Conservation (phyloP, 92 coral and sea anemone species). For the Phymanthus crucifer region DNA sequence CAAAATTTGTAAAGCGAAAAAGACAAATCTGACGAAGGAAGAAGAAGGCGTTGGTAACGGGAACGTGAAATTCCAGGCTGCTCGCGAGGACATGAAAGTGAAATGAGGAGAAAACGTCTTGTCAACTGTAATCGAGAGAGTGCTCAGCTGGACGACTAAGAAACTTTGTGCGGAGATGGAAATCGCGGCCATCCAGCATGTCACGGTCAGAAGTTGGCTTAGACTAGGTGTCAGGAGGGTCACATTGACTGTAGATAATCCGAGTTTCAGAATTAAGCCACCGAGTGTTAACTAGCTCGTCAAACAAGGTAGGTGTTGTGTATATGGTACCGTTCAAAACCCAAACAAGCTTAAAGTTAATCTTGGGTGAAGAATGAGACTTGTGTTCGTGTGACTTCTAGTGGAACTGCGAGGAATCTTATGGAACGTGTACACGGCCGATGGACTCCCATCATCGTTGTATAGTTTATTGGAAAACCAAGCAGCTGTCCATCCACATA, state of each 20-base stretch:
- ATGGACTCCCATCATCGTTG: slow-evolving; percentile 14
- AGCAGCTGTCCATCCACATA: slow-evolving; percentile 28
- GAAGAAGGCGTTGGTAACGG: neutral
- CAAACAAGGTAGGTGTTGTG: neutral
- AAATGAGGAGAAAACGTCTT: neutral
- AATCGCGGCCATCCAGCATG: slow-evolving; percentile 13
- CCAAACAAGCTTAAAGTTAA: neutral
- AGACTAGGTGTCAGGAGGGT: slow-evolving; percentile 10
- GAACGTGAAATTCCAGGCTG: neutral
- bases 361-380: neutral
- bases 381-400: neutral
- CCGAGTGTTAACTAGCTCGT: neutral
- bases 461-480: slow-evolving; percentile 10
- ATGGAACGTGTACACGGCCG: slow-evolving; percentile 25
- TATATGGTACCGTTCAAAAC: neutral
- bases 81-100: neutral
- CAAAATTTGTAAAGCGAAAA: neutral
- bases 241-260: neutral
- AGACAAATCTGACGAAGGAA: neutral
- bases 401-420: neutral
- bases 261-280: neutral
- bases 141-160: slow-evolving; percentile 36
- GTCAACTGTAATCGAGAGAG: neutral
- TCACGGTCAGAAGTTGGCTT: slow-evolving; percentile 9
- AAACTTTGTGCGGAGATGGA: slow-evolving; percentile 18